These are phyloP conservation scores for Fistularia commersonii DNA, from an alignment of 2,797 vertebrate species.

Conservation along the genomic window DNA sequence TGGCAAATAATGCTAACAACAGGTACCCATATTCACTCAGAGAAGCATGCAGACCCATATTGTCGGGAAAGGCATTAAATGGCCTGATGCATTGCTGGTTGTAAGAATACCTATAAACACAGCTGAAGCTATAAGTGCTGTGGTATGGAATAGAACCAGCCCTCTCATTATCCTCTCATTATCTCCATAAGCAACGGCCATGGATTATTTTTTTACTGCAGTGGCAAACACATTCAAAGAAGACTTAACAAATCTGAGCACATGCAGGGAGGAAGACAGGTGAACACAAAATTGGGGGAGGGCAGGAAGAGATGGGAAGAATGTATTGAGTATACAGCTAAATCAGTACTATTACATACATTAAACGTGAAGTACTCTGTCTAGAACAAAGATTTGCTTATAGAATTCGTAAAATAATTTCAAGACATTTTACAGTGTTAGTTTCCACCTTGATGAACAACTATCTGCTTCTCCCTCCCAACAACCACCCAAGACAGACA, in stretches of 20 bases:
- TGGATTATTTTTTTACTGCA: slow-evolving; percentile 59
- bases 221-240: slow-evolving; percentile 60
- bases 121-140: slow-evolving; percentile 49
- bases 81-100: slow-evolving; percentile 18
- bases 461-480: no score
- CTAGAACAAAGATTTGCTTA: no score
- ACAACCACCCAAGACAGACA: no score
- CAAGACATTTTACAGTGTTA: no score
- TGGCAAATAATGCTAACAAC: slow-evolving; percentile 49
- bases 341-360: no score
- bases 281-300: slow-evolving; percentile 16
- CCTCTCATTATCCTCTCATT: slow-evolving; percentile 60
- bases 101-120: slow-evolving; percentile 27
- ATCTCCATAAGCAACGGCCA: slow-evolving; percentile 63
- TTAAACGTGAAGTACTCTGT: no score
- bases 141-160: slow-evolving; percentile 51
- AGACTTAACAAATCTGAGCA: slow-evolving; percentile 52
- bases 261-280: slow-evolving; percentile 22
- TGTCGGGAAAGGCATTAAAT: slow-evolving; percentile 32
- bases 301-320: background rate
- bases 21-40: slow-evolving; percentile 30
- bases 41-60: slow-evolving; percentile 15
- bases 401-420: no score
- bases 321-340: no score
- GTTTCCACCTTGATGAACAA: no score